Base-by-base conservation (phyloP, 1,140 invertebrate species). In the Pinna nobilis region DNA sequence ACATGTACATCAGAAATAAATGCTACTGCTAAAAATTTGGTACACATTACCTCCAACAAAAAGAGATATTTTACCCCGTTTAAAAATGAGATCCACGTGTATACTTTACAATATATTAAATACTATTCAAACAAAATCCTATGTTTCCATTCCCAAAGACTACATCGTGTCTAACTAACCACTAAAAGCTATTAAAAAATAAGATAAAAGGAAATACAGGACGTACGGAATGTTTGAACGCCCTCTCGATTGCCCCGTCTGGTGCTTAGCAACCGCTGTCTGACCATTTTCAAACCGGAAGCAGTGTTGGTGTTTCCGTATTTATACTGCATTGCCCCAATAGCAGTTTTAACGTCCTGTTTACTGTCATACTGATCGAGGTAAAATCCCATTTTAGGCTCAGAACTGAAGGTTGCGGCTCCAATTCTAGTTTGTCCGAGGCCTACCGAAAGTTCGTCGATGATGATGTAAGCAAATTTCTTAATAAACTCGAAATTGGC, bases 221-320 rank as follows among this genome's bases (percentile, higher is more conserved):
- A 77, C 84, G 76, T 78, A 87, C 86, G 55, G 61, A 82, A 82
- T 66, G 86, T 82, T 13, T 80, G 77, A 20, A 79, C 77, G 35
- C 83, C 59, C 2, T 53, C 35, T 63, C 86, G 66, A 64, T 87
- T 81, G 15, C 83, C 84, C 35, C 70, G 73, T 7, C 59, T 32
- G 2, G 28, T 37, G 41, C 73, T 67, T 35, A 87, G 80, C 61
- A 85, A 74, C 11, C 65, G 44, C 37, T 77, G 67, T 44, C 84
- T 37, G 4, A 81, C 76, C 18, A 83, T 72, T 47, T 79, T 77
- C n/a, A 87, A 71, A 20, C 81, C 85, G 30, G 73, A 70, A 9
- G 82, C 83, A 9, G 85, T 83, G 66, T 87, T 87, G 1, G 84
- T 85, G 64, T 84, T 84, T 30, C 85, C 86, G 49, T 85, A 84